Evolutionary conservation across 2,113 vertebrate species (phyloP).

Genomic region (Condylura cristata): DNA sequence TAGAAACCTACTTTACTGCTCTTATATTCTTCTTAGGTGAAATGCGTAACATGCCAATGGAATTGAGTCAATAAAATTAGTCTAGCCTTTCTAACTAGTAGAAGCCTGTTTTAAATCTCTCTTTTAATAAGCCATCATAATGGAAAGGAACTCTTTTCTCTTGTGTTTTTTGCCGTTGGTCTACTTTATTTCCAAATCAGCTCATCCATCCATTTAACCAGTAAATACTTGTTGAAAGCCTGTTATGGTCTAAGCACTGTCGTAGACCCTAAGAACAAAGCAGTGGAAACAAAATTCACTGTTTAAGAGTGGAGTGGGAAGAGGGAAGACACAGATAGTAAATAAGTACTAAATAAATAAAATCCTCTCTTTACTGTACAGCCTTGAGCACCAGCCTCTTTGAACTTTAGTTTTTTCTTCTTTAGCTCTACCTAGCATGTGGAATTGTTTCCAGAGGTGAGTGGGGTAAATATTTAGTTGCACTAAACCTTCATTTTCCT

Average conservation of each 20-base stretch:
- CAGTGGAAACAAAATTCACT: neutral
- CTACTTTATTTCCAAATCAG: slow-evolving; percentile 14
- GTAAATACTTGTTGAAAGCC: neutral
- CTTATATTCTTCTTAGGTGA: slow-evolving; percentile 66
- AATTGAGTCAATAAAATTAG: slow-evolving; percentile 63
- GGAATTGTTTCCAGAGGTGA: slow-evolving; percentile 24
- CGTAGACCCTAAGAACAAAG: neutral
- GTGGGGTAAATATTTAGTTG: slow-evolving; percentile 1
- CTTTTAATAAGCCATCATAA: neutral
- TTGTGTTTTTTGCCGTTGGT: neutral
- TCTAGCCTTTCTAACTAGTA: slow-evolving; percentile 53
- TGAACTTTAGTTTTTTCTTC: slow-evolving; percentile 21
- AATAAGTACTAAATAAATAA: slow-evolving; percentile 28
- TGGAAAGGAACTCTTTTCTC: neutral
- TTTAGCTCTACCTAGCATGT: slow-evolving; percentile 8
- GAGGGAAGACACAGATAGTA: neutral
- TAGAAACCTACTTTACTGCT: slow-evolving; percentile 47
- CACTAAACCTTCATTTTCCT: slow-evolving; percentile 3
- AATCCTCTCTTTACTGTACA: neutral
- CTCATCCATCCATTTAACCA: neutral
- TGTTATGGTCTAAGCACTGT: neutral
- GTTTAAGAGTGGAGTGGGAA: neutral
- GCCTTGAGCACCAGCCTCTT: neutral
- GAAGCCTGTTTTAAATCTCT: slow-evolving; percentile 48
- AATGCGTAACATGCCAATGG: slow-evolving; percentile 56